phyloP scores from a whole-genome alignment of 2,888 invertebrate species.

The Hypena proboscidalis region DNA sequence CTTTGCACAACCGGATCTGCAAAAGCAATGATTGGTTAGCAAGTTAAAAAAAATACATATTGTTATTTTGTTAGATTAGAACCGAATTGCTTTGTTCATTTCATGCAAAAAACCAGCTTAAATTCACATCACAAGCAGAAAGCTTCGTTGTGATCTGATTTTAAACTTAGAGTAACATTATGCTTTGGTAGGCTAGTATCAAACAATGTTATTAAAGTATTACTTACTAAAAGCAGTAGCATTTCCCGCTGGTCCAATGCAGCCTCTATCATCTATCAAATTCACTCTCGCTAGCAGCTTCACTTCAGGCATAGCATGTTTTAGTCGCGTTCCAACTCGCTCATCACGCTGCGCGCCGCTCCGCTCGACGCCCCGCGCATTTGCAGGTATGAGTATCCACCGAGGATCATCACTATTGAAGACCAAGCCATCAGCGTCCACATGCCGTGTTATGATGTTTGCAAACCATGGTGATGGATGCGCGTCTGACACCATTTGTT shows the following conservation, averaged over 20 bases:
- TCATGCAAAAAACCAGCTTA: no score
- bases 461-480: slow-evolving; percentile 73
- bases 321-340: slow-evolving; percentile 24
- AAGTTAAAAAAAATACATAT: no score
- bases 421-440: slow-evolving; percentile 58
- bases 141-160: no score
- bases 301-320: slow-evolving; percentile 53
- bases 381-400: slow-evolving; percentile 60
- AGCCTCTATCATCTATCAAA: slow-evolving; percentile 69
- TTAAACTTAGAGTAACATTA: not conserved
- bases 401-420: slow-evolving; percentile 52
- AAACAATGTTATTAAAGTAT: no score
- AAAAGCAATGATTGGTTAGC: no score
- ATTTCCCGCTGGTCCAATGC: slow-evolving; percentile 70
- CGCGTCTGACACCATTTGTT: slow-evolving; percentile 73
- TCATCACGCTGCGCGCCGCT: slow-evolving; percentile 31
- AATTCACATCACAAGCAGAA: no score
- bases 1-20: slow-evolving; percentile 61
- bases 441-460: slow-evolving; percentile 54
- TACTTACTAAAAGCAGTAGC: slow-evolving; percentile 71
- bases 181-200: no score
- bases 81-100: no score
- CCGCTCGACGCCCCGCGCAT: slow-evolving; percentile 46
- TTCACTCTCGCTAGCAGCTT: slow-evolving; percentile 69
- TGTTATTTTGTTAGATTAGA: no score